phyloP scores from a whole-genome alignment of 2,113 vertebrate genomes.

The Pterocles orientalis region DNA sequence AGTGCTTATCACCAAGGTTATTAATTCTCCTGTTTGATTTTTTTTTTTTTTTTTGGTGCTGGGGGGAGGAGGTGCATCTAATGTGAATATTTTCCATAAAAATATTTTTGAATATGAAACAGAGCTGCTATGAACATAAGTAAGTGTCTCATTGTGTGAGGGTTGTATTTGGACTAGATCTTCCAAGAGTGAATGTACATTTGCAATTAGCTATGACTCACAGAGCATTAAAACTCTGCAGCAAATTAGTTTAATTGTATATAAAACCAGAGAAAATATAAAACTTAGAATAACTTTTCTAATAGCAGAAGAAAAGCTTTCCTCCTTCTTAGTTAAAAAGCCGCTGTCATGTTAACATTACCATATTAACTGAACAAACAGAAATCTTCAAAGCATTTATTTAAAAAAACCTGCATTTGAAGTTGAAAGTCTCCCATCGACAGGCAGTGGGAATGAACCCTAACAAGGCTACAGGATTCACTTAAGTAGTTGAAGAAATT shows the following conservation, averaged over 20 bases:
- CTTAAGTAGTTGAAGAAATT: not conserved
- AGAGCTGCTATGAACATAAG: conserved; percentile 9
- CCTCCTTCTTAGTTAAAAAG: not conserved
- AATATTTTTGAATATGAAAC: not conserved
- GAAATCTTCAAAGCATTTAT: not conserved
- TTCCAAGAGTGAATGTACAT: conserved; percentile 52
- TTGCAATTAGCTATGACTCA: conserved; percentile 75
- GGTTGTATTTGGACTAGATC: conserved; percentile 60
- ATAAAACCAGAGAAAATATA: not conserved
- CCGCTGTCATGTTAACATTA: not conserved
- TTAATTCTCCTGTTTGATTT: not conserved
- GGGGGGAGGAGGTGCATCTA: not conserved
- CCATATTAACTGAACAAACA: not conserved
- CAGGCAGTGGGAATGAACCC: not conserved
- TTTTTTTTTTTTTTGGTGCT: not conserved
- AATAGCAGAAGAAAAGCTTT: not conserved
- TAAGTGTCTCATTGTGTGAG: conserved; percentile 23
- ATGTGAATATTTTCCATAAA: not conserved
- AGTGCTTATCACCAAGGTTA: not conserved
- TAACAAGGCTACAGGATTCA: not conserved
- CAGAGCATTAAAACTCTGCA: conserved; percentile 27
- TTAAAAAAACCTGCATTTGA: not conserved
- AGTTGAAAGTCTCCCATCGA: not conserved
- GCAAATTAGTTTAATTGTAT: conserved; percentile 50
- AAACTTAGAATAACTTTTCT: not conserved